Percentiles rank a stretch among this genome's conserved stretches.
Evolutionary conservation across 1,140 invertebrate species (phyloP).

Genomic region (Drosophila leontia): DNA sequence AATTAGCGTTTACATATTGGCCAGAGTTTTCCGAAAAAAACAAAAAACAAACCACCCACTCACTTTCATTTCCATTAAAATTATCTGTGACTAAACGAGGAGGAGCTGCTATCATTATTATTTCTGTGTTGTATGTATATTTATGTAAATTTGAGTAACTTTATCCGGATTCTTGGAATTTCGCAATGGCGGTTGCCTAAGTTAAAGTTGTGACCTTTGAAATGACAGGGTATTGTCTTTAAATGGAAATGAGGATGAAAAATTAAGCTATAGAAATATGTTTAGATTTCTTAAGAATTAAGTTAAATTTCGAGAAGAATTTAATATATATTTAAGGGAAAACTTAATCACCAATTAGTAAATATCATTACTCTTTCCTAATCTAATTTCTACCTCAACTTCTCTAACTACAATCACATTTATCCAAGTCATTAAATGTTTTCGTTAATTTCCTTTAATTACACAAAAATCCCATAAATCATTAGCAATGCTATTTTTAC

Average conservation of each 20-base stretch:
- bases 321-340: not conserved
- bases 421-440: not conserved
- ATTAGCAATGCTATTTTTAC: slow-evolving; percentile 1
- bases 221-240: slow-evolving; percentile 5
- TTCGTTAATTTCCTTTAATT: slow-evolving; percentile 4
- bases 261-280: no score
- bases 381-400: not conserved
- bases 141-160: slow-evolving; percentile 23
- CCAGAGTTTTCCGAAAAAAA: slow-evolving; percentile 7
- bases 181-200: not conserved
- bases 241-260: not conserved
- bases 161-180: not conserved
- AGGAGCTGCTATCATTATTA: slow-evolving; percentile 10
- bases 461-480: slow-evolving; percentile 1
- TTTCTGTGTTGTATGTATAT: not conserved
- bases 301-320: not conserved
- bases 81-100: slow-evolving; percentile 22
- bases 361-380: not conserved
- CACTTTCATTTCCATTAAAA: slow-evolving; percentile 46
- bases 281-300: not conserved
- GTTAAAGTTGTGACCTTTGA: slow-evolving; percentile 8
- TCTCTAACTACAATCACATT: no score
- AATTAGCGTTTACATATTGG: slow-evolving; percentile 62
- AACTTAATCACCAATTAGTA: not conserved
- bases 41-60: slow-evolving; percentile 1